These are phyloP conservation scores for Actenoides lindsayi DNA, from an alignment of 2,113 vertebrate species.

Conservation along the genomic window DNA sequence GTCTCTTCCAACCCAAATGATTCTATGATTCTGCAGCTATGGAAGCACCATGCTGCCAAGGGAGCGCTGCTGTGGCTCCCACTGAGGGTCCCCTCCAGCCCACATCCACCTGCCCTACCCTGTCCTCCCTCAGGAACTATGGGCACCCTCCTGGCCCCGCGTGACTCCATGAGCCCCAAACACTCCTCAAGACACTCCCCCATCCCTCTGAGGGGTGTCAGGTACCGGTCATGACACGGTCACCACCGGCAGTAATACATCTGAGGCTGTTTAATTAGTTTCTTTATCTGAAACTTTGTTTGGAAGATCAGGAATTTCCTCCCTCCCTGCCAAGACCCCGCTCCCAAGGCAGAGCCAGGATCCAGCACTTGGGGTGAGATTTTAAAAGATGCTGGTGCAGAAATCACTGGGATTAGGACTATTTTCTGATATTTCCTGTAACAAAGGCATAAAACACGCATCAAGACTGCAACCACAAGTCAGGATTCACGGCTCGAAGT, in stretches of 20 bases:
- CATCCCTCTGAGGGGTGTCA: fast-evolving
- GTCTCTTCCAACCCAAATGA: no score
- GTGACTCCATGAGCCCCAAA: background rate
- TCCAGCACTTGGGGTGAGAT: background rate
- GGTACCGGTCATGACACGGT: fast-evolving
- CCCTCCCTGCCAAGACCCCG: background rate
- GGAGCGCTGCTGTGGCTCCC: fast-evolving
- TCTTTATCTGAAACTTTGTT: background rate
- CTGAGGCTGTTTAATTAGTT: background rate
- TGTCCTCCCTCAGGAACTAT: no score
- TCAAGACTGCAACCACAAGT: background rate
- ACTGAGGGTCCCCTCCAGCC: background rate
- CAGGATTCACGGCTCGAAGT: background rate
- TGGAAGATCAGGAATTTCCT: background rate
- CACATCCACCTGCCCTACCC: background rate
- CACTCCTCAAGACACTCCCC: fast-evolving
- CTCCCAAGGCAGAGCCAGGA: background rate
- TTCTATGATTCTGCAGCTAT: no score
- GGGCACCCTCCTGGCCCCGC: fast-evolving
- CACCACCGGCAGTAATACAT: fast-evolving
- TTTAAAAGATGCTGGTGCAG: background rate
- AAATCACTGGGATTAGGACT: background rate
- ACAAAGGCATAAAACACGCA: fast-evolving
- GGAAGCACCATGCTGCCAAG: background rate
- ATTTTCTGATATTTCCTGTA: background rate